These are phyloP conservation scores for Enteromius fasciolatus DNA, from an alignment of 2,797 vertebrate species.

Conservation along the genomic window DNA sequence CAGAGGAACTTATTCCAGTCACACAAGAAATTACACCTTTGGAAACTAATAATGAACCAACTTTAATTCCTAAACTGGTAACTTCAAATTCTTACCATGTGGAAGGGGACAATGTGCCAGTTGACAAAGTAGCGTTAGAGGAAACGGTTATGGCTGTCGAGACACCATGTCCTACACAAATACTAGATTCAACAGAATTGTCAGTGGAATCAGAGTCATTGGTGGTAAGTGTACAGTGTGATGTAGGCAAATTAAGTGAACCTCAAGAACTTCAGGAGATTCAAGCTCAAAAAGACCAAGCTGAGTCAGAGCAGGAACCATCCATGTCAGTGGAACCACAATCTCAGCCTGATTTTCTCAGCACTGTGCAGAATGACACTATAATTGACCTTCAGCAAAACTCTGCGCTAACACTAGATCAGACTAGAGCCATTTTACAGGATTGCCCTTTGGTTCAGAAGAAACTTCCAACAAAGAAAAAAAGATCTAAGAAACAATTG, in stretches of 20 bases:
- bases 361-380: background rate
- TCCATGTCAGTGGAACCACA: background rate
- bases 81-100: background rate
- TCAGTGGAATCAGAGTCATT: constrained; percentile 45
- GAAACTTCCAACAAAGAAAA: constrained; percentile 48
- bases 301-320: constrained; percentile 26
- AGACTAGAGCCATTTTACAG: constrained; percentile 3
- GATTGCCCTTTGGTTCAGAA: constrained; percentile 9
- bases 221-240: constrained; percentile 49
- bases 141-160: background rate
- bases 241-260: constrained; percentile 44
- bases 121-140: background rate
- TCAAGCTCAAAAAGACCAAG: constrained; percentile 53
- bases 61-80: constrained; percentile 26
- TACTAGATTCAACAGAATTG: background rate
- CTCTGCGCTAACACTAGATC: constrained; percentile 5
- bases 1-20: constrained; percentile 32
- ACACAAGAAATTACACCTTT: background rate
- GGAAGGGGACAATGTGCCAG: constrained; percentile 8
- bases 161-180: background rate
- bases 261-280: constrained; percentile 75
- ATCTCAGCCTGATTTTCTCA: background rate
- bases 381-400: background rate
- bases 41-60: constrained; percentile 18
- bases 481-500: constrained; percentile 44